Evolutionary conservation across 2,888 invertebrate species (phyloP), one percentile per base, ranked within the genome.

Genomic region (Aphodius granarius): DNA sequence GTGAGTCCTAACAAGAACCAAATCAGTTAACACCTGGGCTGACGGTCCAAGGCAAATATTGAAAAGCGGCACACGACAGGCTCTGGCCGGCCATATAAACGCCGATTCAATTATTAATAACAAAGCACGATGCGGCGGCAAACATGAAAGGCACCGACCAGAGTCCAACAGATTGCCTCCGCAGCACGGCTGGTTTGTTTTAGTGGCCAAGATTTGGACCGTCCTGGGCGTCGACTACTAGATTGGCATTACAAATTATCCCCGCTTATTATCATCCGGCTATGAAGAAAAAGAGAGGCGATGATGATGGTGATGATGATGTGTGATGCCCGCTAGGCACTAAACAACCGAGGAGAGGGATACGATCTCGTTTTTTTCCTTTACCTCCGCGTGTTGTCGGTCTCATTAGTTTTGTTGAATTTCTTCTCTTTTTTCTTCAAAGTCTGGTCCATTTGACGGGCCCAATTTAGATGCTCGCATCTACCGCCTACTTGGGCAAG

Each of bases 341-440:
- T 63, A 23, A 71, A 15, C 17, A 64, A 20, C 18, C n/a, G 70
- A 17, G 22, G 71, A 22, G 72, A 73, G 73, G 21, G 73, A 78
- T 80, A 81, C 13, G 43, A 13, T 43, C 13, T 3, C 43, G 43
- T 43, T 43, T 43, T 43, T 43, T 43, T 9, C 43, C 43, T 43
- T 13, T 43, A 43, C 43, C 43, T 43, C 43, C 43, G 13, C 43
- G 43, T 13, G 43, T 43, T 43, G 43, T 43, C 43, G 43, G 13
- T 43, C 43, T 43, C 43, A 43, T 43, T 43, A 43, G 43, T 43
- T 43, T 43, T 43, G 43, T 43, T 43, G 43, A 43, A 9, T 43
- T 43, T 43, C 43, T 43, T 43, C 43, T 9, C 13, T 43, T 43
- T 43, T 43, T 43, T 43, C 43, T 6, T 43, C n/a, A n/a, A 43